Percentiles rank a stretch among this genome's conserved stretches.
Evolutionary conservation across 2,113 vertebrate genomes (phyloP).

Genomic region (Alectura lathami): DNA sequence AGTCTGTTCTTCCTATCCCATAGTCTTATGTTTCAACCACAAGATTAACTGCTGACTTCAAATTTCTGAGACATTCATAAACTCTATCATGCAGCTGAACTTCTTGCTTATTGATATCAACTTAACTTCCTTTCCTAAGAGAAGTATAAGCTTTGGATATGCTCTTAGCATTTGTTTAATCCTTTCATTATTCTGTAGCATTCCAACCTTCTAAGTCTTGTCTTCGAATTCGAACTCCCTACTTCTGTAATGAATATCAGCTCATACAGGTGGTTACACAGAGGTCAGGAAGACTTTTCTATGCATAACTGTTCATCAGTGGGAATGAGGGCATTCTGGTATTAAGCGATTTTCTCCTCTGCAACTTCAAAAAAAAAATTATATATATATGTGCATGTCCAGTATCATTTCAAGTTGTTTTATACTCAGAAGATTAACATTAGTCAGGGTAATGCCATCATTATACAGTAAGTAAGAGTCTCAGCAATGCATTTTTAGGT

Average conservation of each 20-base stretch:
- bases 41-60: background rate
- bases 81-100: background rate
- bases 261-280: background rate
- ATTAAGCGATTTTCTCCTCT: background rate
- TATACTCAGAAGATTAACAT: background rate
- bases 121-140: background rate
- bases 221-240: background rate
- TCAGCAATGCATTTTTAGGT: background rate
- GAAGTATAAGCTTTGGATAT: background rate
- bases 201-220: background rate
- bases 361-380: background rate
- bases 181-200: background rate
- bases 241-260: background rate
- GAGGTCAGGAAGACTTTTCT: background rate
- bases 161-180: background rate
- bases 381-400: background rate
- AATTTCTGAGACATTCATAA: background rate
- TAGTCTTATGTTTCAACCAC: background rate
- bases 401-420: background rate
- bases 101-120: background rate
- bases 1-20: background rate
- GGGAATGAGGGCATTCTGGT: background rate
- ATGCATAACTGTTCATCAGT: background rate
- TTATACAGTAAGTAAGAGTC: background rate
- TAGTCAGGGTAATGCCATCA: background rate